These are phyloP conservation scores for Probosciger aterrimus DNA, from an alignment of 2,113 vertebrate genomes.

Conservation along the genomic window DNA sequence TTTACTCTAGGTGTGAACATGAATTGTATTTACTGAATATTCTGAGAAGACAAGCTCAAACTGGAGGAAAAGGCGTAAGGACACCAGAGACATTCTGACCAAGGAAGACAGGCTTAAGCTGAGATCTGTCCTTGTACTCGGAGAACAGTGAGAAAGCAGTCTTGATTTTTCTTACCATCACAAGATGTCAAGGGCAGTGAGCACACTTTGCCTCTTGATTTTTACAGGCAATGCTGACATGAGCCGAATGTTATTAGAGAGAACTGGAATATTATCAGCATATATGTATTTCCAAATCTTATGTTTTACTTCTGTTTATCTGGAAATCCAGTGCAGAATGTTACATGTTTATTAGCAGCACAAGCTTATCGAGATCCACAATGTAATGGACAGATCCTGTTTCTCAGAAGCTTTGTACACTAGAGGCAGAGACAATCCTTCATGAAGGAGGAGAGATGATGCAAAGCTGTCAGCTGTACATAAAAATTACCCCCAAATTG, in stretches of 20 bases:
- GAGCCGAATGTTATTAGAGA: slow-evolving; percentile 27
- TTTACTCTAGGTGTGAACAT: slow-evolving; percentile 47
- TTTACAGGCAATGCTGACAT: slow-evolving; percentile 41
- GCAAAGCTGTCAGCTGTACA: slow-evolving; percentile 63
- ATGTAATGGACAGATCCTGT: not conserved
- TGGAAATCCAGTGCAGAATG: slow-evolving; percentile 1
- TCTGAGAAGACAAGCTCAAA: slow-evolving; percentile 52
- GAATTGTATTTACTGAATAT: slow-evolving; percentile 62
- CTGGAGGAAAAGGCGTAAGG: not conserved
- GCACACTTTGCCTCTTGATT: slow-evolving; percentile 47
- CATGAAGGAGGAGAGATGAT: slow-evolving; percentile 2
- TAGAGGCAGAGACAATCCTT: not conserved
- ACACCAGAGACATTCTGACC: slow-evolving; percentile 24
- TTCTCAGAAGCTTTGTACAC: not conserved
- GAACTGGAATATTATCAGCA: slow-evolving; percentile 26
- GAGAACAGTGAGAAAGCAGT: slow-evolving; percentile 23
- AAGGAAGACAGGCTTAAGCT: slow-evolving; percentile 27
- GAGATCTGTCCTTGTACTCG: slow-evolving; percentile 1
- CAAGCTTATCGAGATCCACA: not conserved
- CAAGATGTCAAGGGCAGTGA: slow-evolving; percentile 49
- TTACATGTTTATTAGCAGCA: not conserved
- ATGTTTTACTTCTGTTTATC: not conserved
- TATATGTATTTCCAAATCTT: not conserved
- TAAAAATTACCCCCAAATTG: slow-evolving; percentile 67
- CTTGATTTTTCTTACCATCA: slow-evolving; percentile 62